phyloP scores from a whole-genome alignment of 2,113 vertebrate genomes.

The Petroica traversi region DNA sequence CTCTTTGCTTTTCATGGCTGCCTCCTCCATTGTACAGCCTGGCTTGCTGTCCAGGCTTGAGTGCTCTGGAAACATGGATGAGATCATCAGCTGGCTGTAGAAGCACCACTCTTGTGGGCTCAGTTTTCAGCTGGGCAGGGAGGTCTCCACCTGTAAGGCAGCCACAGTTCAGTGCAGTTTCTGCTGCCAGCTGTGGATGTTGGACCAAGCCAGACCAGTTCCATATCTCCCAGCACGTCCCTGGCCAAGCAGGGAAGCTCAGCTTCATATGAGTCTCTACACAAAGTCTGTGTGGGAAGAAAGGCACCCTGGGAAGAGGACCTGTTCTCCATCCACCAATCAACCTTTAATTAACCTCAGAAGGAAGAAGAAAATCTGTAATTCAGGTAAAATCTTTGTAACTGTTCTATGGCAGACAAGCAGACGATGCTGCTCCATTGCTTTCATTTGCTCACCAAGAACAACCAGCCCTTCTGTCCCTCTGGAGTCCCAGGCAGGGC shows the following conservation, averaged over 20 bases:
- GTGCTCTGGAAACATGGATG: not conserved
- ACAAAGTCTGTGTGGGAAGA: not conserved
- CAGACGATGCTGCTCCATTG: not conserved
- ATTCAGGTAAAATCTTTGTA: not conserved
- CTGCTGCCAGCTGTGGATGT: not conserved
- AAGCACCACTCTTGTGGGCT: not conserved
- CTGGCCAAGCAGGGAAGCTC: not conserved
- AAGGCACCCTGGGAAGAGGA: not conserved
- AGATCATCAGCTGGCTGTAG: not conserved
- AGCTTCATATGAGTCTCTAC: fast-evolving
- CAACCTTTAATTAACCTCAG: not conserved
- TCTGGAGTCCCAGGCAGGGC: not conserved
- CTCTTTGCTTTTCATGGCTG: not conserved
- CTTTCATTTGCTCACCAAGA: not conserved
- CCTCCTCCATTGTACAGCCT: not conserved
- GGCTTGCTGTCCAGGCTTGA: not conserved
- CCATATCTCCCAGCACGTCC: not conserved
- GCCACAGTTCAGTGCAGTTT: not conserved
- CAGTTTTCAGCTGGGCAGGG: not conserved
- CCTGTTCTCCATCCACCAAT: not conserved
- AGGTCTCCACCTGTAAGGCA: not conserved
- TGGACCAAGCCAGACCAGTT: not conserved
- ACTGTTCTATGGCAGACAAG: not conserved
- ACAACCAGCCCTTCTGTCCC: not conserved
- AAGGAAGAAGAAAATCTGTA: not conserved